These are phyloP conservation scores for Benitochromis conjunctus DNA, from an alignment of 2,113 vertebrate species.

Conservation along the genomic window DNA sequence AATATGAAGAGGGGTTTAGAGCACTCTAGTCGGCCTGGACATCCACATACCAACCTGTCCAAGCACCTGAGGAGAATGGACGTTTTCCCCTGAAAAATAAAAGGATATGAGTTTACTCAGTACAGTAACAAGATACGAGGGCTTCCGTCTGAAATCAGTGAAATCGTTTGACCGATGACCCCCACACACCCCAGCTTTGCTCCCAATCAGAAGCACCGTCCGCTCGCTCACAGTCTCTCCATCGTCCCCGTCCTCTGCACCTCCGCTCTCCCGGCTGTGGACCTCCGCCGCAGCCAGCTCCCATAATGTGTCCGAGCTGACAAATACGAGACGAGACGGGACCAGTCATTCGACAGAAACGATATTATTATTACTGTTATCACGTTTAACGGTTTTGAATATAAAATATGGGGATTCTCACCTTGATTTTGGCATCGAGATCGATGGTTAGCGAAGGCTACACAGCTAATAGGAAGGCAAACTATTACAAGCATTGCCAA, in stretches of 20 bases:
- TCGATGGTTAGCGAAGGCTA: background rate
- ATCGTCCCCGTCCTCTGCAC: conserved; percentile 14
- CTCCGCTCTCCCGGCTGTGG: conserved; percentile 59
- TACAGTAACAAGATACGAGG: background rate
- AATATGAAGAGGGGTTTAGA: background rate
- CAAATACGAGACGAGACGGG: background rate
- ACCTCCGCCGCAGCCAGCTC: conserved; percentile 86
- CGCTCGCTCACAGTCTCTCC: conserved; percentile 73
- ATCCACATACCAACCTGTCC: conserved; percentile 81
- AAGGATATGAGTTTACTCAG: background rate
- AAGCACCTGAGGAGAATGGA: conserved; percentile 89
- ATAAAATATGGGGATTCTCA: background rate
- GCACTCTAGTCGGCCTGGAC: background rate
- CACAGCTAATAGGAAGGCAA: background rate
- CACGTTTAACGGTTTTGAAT: accelerated
- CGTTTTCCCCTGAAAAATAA: conserved; percentile 81
- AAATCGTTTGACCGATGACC: background rate
- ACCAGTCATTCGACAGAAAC: background rate
- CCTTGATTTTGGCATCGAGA: conserved; percentile 68
- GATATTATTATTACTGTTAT: background rate
- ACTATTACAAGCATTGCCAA: conserved; percentile 47
- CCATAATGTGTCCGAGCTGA: conserved; percentile 84
- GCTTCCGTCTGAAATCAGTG: background rate
- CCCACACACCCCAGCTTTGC: conserved; percentile 83
- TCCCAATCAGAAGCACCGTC: conserved; percentile 87